These are phyloP conservation scores for Scylla paramamosain DNA, from an alignment of 1,140 invertebrate species.

Conservation along the genomic window DNA sequence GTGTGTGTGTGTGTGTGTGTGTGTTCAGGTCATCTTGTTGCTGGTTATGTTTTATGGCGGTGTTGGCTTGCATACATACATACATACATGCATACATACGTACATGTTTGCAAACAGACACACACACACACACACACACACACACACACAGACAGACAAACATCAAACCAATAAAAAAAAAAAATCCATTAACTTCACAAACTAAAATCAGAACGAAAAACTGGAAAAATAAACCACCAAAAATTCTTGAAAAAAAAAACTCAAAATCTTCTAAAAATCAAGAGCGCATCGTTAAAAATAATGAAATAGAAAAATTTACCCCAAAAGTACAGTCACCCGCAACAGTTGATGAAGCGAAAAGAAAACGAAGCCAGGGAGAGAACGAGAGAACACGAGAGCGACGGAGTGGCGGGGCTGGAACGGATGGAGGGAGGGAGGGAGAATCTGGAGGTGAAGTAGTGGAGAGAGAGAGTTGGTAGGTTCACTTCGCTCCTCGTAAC, in stretches of 20 bases:
- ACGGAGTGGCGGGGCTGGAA: not conserved
- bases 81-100: conserved; percentile 22
- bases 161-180: not conserved
- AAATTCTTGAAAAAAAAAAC: too few relatives aligned
- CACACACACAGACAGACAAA: conserved; percentile 16
- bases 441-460: not conserved
- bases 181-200: not conserved
- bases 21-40: not conserved
- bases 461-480: not conserved
- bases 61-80: not conserved
- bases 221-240: not conserved
- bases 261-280: not conserved
- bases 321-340: not conserved
- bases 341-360: not conserved
- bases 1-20: conserved; percentile 37
- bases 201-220: not conserved
- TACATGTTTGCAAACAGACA: not conserved
- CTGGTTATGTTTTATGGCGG: not conserved
- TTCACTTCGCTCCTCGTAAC: not conserved
- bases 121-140: conserved; percentile 30
- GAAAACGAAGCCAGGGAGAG: not conserved
- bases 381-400: not conserved
- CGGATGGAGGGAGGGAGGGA: too few relatives aligned
- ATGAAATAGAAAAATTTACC: not conserved
- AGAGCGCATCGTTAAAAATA: not conserved